Evolutionary conservation across 1,140 invertebrate species (phyloP).

Genomic region (Drosophila quadrilineata): DNA sequence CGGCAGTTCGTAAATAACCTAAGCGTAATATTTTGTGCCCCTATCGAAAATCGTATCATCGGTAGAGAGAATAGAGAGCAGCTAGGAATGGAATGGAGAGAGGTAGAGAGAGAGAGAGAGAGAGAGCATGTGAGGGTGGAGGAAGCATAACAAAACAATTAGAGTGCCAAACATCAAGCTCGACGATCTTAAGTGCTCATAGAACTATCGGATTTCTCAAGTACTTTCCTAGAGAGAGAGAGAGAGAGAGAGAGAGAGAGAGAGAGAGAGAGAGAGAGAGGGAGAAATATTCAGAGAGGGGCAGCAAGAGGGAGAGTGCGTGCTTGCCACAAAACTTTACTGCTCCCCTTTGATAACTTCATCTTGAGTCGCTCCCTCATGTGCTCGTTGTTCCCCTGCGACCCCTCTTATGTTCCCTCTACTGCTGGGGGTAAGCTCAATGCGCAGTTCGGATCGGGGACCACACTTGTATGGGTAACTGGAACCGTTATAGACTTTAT

Average conservation of each 20-base stretch:
- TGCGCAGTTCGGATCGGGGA: slow-evolving; percentile 20
- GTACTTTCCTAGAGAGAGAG: too few relatives aligned
- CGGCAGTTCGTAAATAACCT: slow-evolving; percentile 73
- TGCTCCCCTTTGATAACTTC: slow-evolving; percentile 23
- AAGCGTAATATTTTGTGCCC: slow-evolving; percentile 19
- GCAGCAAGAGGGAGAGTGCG: too few relatives aligned
- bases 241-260: too few relatives aligned
- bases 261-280: too few relatives aligned
- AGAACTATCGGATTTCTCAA: slow-evolving; percentile 74
- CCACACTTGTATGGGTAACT: slow-evolving; percentile 36
- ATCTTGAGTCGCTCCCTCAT: not conserved
- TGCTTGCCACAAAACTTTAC: slow-evolving; percentile 45
- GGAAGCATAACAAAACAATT: slow-evolving; percentile 35
- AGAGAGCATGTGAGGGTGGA: too few relatives aligned
- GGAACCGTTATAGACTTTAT: slow-evolving; percentile 40
- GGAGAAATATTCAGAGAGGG: too few relatives aligned
- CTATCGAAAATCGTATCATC: slow-evolving; percentile 11
- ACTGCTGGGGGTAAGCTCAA: slow-evolving; percentile 52
- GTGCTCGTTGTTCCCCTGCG: not conserved
- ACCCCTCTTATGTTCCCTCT: not conserved
- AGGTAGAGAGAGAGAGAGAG: slow-evolving; percentile 22
- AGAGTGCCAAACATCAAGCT: slow-evolving; percentile 63
- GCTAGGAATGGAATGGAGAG: slow-evolving; percentile 11
- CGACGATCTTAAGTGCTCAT: slow-evolving; percentile 64
- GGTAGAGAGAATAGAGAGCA: slow-evolving; percentile 22